Evolutionary conservation across 2,797 vertebrate species (phyloP), one percentile per base, ranked within the genome.

Genomic region (Iguana delicatissima): DNA sequence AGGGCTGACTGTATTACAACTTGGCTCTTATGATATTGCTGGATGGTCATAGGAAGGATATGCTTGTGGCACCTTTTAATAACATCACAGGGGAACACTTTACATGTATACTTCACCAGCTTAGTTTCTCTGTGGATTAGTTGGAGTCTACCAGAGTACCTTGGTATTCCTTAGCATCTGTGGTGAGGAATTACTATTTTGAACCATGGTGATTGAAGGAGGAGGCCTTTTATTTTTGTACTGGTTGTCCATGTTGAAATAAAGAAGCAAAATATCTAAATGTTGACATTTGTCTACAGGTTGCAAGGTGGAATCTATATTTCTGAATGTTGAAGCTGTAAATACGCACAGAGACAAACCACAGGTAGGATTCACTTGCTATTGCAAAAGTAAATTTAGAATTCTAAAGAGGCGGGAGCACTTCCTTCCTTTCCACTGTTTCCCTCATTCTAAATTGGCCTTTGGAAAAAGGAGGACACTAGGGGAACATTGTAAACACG

Each of bases 311-410:
- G 99, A 99, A 93, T 98, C 98, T 95, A 98, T 99, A 96, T 97
- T 98, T 95, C 97, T 99, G 91, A 98, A 99, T 7, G 98, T 99
- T 81, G 98, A 98, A 93, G 99, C 99, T 20, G 99, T 99, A 90
- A 99, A 99, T 97, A 99, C 99, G 0, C 99, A 99, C 95, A 98
- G 99, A 84, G 98, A 99, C 95, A 97, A 98, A 94, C 99, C 99
- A 0, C 97, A 98, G 96, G 99, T 99, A 98, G 98, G 97, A 76
- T 1, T 55, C 1, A 73, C 73, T 82, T 93, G 88, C 52, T n/a
- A 20, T 55, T 12, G 10, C 12, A 14, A 8, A 77, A 20, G 32
- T 76, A 46, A 42, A 57, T 69, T 84, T 57, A 26, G 20, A 90
- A 81, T n/a, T 77, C 72, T 73, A 24, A 10, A 50, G 46, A 64